These are phyloP conservation scores for Tapirus indicus DNA, from an alignment of 2,797 vertebrate genomes.

Conservation along the genomic window DNA sequence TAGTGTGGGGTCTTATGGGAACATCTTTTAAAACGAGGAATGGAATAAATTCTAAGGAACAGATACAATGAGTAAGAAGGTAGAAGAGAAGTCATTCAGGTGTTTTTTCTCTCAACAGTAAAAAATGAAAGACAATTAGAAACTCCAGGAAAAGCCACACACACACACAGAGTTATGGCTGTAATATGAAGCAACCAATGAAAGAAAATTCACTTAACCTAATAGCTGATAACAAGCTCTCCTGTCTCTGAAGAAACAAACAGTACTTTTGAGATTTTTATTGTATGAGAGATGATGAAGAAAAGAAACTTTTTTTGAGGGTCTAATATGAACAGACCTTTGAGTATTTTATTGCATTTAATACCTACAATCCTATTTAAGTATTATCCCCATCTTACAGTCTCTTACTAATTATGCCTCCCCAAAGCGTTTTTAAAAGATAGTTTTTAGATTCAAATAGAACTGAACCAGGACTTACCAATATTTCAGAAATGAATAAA, in stretches of 20 bases:
- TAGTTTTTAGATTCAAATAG: background rate
- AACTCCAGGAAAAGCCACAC: background rate
- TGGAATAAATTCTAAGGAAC: background rate
- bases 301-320: background rate
- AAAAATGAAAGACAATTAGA: background rate
- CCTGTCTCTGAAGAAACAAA: slow-evolving; percentile 16
- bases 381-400: background rate
- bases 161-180: background rate
- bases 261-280: slow-evolving; percentile 23
- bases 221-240: background rate
- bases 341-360: background rate
- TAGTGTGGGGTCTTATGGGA: background rate
- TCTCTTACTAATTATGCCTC: slow-evolving; percentile 1
- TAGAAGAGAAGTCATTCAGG: background rate
- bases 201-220: slow-evolving; percentile 23
- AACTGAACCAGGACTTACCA: background rate
- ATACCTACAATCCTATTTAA: background rate
- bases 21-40: background rate
- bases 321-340: background rate
- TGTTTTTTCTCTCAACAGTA: background rate
- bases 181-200: background rate
- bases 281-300: background rate
- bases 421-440: background rate
- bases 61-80: slow-evolving; percentile 6
- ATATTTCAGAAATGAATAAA: slow-evolving; percentile 47